Percentiles rank a stretch among this genome's conserved stretches.
Conservation (phyloP, 2,113 vertebrate species). For the Psilopsiagon aurifrons region DNA sequence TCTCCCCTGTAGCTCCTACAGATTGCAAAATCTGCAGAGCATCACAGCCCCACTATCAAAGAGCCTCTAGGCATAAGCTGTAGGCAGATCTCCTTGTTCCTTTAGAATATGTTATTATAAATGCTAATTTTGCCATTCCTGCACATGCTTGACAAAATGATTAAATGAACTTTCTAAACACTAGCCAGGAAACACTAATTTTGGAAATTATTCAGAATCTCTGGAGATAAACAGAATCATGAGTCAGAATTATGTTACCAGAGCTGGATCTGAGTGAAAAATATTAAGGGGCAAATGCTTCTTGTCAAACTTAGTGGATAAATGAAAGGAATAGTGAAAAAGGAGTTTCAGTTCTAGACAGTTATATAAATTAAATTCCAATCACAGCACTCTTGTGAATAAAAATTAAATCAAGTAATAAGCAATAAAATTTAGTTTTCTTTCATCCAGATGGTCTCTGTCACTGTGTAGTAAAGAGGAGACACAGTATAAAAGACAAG, state of each 20-base stretch:
- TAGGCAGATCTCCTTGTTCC: not conserved
- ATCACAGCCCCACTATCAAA: not conserved
- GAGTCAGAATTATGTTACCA: not conserved
- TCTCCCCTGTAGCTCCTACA: not conserved
- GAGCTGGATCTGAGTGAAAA: not conserved
- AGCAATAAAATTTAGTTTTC: not conserved
- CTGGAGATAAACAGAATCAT: not conserved
- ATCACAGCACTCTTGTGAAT: not conserved
- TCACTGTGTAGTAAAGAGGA: not conserved
- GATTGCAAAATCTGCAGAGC: not conserved
- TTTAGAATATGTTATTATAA: not conserved
- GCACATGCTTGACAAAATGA: not conserved
- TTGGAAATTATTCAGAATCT: not conserved
- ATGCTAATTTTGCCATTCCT: not conserved
- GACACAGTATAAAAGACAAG: not conserved
- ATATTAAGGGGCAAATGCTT: not conserved
- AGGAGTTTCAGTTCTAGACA: not conserved
- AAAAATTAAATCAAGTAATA: not conserved
- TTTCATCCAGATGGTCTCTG: not conserved
- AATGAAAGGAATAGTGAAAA: not conserved
- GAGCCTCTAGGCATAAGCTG: not conserved
- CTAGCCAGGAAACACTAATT: not conserved
- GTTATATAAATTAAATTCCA: not conserved
- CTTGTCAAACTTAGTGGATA: not conserved
- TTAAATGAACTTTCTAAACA: not conserved